phyloP scores from a whole-genome alignment of 2,888 invertebrate genomes.

The Platerodrilus igneus region DNA sequence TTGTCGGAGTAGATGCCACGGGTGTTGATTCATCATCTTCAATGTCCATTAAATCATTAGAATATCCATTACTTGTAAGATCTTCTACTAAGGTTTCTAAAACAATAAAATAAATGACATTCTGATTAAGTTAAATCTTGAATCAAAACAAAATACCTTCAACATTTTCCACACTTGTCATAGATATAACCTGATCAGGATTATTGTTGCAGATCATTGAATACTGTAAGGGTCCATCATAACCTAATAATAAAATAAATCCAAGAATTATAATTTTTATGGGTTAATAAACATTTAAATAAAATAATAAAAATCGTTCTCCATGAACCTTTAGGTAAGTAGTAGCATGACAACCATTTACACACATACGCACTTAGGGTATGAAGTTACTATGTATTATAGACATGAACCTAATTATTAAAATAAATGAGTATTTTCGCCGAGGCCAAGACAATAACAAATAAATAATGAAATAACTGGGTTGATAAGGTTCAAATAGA shows the following conservation, averaged over 20 bases:
- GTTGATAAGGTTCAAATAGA: no score
- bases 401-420: no score
- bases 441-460: no score
- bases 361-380: no score
- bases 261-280: no score
- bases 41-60: constrained; percentile 46
- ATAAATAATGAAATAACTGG: no score
- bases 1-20: constrained; percentile 46
- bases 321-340: no score
- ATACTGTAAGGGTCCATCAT: constrained; percentile 85
- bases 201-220: constrained; percentile 71
- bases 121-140: constrained; percentile 7
- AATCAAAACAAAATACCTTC: constrained; percentile 33
- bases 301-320: no score
- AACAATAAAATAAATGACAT: constrained; percentile 6
- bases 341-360: no score
- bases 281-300: no score
- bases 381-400: no score
- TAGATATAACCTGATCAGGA: constrained; percentile 67
- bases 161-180: constrained; percentile 37
- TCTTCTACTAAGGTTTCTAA: constrained; percentile 27
- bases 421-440: no score
- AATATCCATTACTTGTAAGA: constrained; percentile 25
- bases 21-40: constrained; percentile 62
- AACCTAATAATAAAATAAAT: constrained; percentile 60